Evolutionary conservation across 2,113 vertebrate species (phyloP).

Genomic region (Hylia prasina): DNA sequence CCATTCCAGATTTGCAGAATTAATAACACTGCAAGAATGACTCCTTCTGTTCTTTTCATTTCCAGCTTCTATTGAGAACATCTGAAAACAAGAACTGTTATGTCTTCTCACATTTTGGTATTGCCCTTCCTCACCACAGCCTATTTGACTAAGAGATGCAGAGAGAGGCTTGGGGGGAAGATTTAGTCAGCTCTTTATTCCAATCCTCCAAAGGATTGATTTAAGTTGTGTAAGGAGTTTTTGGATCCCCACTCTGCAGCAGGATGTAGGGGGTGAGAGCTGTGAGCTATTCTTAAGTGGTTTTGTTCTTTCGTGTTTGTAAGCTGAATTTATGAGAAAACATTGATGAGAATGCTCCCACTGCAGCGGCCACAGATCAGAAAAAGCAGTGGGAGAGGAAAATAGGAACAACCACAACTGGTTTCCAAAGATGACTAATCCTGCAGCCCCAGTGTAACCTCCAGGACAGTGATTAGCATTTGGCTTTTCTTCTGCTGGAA

Average conservation of each 20-base stretch:
- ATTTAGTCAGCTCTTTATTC: background rate
- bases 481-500: constrained; percentile 36
- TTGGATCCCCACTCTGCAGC: background rate
- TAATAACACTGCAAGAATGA: background rate
- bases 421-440: constrained; percentile 50
- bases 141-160: background rate
- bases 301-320: constrained; percentile 41
- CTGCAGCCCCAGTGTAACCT: background rate
- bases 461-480: constrained; percentile 15
- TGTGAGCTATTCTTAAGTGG: constrained; percentile 7
- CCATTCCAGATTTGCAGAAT: background rate
- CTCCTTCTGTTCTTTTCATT: background rate
- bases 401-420: constrained; percentile 33
- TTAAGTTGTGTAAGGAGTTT: background rate
- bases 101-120: background rate
- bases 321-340: constrained; percentile 50
- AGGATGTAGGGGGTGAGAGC: constrained; percentile 4
- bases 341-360: constrained; percentile 27
- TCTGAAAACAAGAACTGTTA: background rate
- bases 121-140: background rate
- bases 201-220: background rate
- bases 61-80: background rate
- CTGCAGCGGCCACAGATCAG: constrained; percentile 21
- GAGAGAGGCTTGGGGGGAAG: background rate
- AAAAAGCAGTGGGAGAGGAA: constrained; percentile 48